Evolutionary conservation across 2,797 vertebrate species (phyloP).

Genomic region (Lepilemur ruficaudatus): DNA sequence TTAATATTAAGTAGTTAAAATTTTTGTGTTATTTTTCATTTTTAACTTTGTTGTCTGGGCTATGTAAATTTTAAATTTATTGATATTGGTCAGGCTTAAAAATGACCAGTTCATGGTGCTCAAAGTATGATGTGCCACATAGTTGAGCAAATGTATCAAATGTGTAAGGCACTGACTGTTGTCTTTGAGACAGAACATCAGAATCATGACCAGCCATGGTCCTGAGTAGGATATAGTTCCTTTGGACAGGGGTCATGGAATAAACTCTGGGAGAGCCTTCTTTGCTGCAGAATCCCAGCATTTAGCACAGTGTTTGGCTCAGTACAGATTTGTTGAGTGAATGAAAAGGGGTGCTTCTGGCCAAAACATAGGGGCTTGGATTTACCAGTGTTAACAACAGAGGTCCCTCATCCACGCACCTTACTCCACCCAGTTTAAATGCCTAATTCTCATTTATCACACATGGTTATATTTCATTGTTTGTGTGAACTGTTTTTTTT

Average conservation of each 20-base stretch:
- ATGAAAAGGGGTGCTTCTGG: background rate
- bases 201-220: background rate
- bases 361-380: background rate
- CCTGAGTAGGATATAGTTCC: background rate
- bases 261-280: background rate
- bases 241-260: background rate
- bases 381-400: background rate
- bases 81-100: background rate
- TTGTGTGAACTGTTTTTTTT: background rate
- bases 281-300: background rate
- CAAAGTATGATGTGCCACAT: background rate
- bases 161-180: background rate
- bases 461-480: background rate
- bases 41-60: slow-evolving; percentile 23
- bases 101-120: background rate
- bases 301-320: background rate
- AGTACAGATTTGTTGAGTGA: background rate
- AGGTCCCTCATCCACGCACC: background rate
- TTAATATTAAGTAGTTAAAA: background rate
- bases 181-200: background rate
- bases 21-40: background rate
- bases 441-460: background rate
- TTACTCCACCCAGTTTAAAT: background rate
- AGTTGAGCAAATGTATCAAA: background rate
- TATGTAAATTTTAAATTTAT: background rate